A percentile compares a stretch with the other conserved stretches of the same genome.
Conservation (phyloP, 2,113 vertebrate genomes). For the Lonchura striata region DNA sequence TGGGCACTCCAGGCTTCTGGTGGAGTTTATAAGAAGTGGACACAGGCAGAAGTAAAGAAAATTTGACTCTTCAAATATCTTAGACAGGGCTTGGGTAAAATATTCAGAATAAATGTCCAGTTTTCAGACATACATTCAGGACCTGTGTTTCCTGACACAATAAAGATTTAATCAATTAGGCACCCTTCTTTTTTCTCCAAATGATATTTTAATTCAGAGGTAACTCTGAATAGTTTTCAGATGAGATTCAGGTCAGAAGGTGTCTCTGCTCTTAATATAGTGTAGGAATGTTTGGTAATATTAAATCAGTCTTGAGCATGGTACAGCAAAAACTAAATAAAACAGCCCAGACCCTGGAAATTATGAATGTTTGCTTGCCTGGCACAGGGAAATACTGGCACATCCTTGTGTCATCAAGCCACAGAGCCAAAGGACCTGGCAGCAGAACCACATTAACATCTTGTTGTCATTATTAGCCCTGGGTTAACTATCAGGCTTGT, state of each 20-base stretch:
- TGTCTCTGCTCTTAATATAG: not conserved
- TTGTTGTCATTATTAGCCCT: not conserved
- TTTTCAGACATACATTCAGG: not conserved
- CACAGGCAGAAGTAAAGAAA: not conserved
- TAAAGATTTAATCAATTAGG: not conserved
- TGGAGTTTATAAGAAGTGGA: not conserved
- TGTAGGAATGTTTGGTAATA: not conserved
- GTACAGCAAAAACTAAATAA: not conserved
- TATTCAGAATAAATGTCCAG: not conserved
- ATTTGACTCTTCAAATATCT: not conserved
- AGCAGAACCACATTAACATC: not conserved
- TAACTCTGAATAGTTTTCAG: not conserved
- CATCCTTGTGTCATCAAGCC: rapidly evolving
- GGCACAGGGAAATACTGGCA: not conserved
- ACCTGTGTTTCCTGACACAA: not conserved
- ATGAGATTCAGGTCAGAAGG: not conserved
- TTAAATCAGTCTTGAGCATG: not conserved
- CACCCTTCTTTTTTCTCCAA: not conserved
- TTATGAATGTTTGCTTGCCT: not conserved
- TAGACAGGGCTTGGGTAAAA: not conserved
- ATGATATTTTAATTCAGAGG: not conserved
- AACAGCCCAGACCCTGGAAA: not conserved
- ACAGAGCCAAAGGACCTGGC: rapidly evolving
- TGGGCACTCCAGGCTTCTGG: not conserved
- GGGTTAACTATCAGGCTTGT: not conserved